Conservation (phyloP, 1,140 invertebrate genomes). For the Choristoneura fumiferana region DNA sequence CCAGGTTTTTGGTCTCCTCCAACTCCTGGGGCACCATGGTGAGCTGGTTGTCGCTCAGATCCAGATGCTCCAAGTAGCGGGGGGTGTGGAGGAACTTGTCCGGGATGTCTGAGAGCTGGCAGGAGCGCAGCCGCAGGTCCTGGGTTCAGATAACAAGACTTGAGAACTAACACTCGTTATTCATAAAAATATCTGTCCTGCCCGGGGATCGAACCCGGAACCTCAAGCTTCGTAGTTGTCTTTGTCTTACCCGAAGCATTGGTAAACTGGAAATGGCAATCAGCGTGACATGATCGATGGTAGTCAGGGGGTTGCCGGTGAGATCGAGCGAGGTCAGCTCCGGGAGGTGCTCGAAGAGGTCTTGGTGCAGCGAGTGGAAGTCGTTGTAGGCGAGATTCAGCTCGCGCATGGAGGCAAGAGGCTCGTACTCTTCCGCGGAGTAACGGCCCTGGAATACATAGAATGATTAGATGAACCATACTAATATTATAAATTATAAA, state of each 20-base stretch:
- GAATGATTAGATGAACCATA: too few species aligned
- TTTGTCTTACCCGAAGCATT: conserved; percentile 82
- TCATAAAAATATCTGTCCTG: too few species aligned
- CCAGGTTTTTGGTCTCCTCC: conserved; percentile 78
- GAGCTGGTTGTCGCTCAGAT: conserved; percentile 85
- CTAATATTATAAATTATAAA: too few species aligned
- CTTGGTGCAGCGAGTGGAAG: conserved; percentile 82
- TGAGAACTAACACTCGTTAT: too few species aligned
- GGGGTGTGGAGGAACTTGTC: conserved; percentile 83
- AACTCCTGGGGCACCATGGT: conserved; percentile 80
- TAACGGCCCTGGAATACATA: conserved; percentile 79
- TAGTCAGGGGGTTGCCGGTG: conserved; percentile 82
- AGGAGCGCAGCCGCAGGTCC: conserved; percentile 84
- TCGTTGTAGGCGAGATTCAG: conserved; percentile 84
- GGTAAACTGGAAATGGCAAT: conserved; percentile 82
- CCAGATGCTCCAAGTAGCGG: conserved; percentile 80
- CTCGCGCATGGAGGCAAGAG: conserved; percentile 79
- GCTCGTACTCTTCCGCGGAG: conserved; percentile 78
- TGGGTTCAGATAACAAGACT: too few species aligned
- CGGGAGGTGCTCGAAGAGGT: conserved; percentile 85
- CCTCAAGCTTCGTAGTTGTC: background rate
- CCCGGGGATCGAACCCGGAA: too few species aligned
- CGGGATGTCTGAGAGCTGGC: conserved; percentile 80
- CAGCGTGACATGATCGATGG: conserved; percentile 80
- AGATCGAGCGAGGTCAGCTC: conserved; percentile 82